Evolutionary conservation across 2,113 vertebrate genomes (phyloP).

Genomic region (Noctilio leporinus): DNA sequence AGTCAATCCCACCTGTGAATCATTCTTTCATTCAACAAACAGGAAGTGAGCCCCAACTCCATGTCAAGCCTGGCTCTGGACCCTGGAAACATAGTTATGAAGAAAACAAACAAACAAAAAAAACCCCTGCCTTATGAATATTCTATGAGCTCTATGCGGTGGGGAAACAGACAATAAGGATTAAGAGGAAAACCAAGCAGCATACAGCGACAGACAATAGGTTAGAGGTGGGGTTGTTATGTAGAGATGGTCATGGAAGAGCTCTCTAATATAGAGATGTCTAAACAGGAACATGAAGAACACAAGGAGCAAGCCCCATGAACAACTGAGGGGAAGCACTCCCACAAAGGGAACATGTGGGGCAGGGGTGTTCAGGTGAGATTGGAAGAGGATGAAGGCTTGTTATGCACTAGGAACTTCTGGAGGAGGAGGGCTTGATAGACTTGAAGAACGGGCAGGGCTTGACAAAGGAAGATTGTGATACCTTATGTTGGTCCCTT

Average conservation of each 20-base stretch:
- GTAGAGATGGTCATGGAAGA: not conserved
- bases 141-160: not conserved
- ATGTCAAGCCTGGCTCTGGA: no score
- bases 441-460: not conserved
- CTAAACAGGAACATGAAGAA: not conserved
- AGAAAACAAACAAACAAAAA: not conserved
- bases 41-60: not conserved
- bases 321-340: not conserved
- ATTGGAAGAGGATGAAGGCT: not conserved
- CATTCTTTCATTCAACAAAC: not conserved
- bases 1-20: no score
- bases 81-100: not conserved
- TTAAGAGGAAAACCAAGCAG: not conserved
- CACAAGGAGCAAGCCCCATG: not conserved
- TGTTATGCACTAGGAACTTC: not conserved
- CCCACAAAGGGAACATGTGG: not conserved
- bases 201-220: not conserved
- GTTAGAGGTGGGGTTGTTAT: not conserved
- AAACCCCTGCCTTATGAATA: not conserved
- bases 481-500: not conserved
- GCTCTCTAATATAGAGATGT: not conserved
- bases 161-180: not conserved
- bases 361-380: not conserved
- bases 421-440: not conserved
- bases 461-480: not conserved